Evolutionary conservation across 2,113 vertebrate genomes (phyloP).

Genomic region (Rhea americana): DNA sequence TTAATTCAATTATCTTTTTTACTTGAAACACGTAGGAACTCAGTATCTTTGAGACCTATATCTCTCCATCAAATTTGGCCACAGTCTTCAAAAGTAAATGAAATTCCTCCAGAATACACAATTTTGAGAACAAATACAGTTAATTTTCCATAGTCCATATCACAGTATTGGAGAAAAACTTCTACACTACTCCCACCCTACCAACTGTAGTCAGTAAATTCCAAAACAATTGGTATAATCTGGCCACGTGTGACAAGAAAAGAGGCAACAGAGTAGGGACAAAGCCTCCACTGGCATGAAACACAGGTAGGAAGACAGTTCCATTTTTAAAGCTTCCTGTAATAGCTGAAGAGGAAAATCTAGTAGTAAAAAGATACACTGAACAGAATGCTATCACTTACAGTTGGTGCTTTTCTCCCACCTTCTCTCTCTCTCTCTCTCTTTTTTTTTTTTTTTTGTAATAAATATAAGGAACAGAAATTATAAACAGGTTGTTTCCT

Average conservation of each 20-base stretch:
- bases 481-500: background rate
- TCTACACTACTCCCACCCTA: background rate
- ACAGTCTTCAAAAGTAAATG: background rate
- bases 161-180: background rate
- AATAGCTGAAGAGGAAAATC: background rate
- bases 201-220: background rate
- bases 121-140: background rate
- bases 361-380: background rate
- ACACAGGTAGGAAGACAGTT: background rate
- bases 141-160: background rate
- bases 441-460: background rate
- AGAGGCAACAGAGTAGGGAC: background rate
- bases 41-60: background rate
- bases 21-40: background rate
- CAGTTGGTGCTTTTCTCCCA: background rate
- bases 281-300: background rate
- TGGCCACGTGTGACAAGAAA: background rate
- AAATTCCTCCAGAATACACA: background rate
- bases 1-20: background rate
- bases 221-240: rapidly evolving
- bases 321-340: background rate
- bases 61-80: background rate
- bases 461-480: background rate
- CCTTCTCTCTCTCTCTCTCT: background rate
- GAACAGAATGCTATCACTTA: background rate